Evolutionary conservation across 2,797 vertebrate genomes (phyloP).

Genomic region (Eulemur albifrons): DNA sequence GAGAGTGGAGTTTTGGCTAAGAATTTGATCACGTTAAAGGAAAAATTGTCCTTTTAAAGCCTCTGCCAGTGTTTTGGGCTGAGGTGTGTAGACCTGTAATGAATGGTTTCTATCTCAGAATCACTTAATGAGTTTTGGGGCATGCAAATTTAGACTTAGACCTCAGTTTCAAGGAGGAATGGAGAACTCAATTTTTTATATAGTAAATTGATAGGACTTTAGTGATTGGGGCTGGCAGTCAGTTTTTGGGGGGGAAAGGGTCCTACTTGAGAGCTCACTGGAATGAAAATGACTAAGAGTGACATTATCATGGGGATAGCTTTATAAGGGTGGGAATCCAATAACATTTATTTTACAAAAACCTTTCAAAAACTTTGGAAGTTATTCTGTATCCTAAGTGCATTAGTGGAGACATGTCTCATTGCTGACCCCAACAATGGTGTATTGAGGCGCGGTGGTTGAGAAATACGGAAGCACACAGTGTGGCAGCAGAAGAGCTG

Average conservation of each 20-base stretch:
- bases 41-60: background rate
- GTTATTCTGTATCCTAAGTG: background rate
- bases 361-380: background rate
- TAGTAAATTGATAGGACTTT: background rate
- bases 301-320: background rate
- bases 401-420: background rate
- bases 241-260: background rate
- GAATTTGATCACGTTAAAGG: background rate
- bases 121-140: background rate
- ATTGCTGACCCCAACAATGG: background rate
- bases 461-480: background rate
- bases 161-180: background rate
- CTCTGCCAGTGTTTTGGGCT: background rate
- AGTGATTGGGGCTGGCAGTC: background rate
- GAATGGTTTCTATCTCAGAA: background rate
- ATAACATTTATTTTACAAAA: background rate
- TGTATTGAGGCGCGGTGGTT: accelerated
- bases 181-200: background rate
- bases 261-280: background rate
- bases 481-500: background rate
- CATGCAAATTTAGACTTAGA: background rate
- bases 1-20: background rate
- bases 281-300: background rate
- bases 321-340: background rate
- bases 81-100: background rate